Evolutionary conservation across 2,113 vertebrate genomes (phyloP), one percentile per base, ranked within the genome.

Genomic region (Nicator chloris): DNA sequence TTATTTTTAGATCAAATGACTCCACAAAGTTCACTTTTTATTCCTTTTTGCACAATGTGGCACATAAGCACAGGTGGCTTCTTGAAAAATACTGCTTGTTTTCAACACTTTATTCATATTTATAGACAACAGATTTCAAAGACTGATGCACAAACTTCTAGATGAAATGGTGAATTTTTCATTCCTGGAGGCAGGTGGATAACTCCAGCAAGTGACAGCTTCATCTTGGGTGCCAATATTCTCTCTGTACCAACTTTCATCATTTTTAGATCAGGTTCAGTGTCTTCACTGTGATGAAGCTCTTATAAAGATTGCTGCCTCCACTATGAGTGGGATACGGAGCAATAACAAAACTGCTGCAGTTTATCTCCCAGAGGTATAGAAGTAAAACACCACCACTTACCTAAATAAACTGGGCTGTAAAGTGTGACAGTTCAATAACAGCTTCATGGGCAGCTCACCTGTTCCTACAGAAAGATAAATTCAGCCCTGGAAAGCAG

Each of bases 311-410:
- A 95, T 79, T 93, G 84, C 93, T 93, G 92, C 82, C 82, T 96
- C 87, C 33, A 39, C 95, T 79, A 51, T 0, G 4, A 91, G 70
- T 44, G 81, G 56, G 75, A 93, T 91, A 94, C 4, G 3, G 87
- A 96, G 87, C 90, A 96, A 96, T 96, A 96, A 96, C 65, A 0
- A 51, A 90, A 90, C 90, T 33, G 92, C 93, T 95, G 84, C 85
- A 87, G 82, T 93, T 95, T 82, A 87, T 94, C 93, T 96, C 96
- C 96, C 96, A 96, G 82, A 96, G 96, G 96, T 95, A 96, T 90
- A 96, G 66, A 79, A 94, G 90, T 60, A 94, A 96, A 96, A 54
- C 57, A 96, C 28, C 66, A 87, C 78, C 79, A 93, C 96, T 94
- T 96, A 95, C 90, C 82, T 90, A 94, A 84, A 95, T 94, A 96